Base-by-base conservation (phyloP, 2,888 invertebrate species). In the Dolomedes plantarius region DNA sequence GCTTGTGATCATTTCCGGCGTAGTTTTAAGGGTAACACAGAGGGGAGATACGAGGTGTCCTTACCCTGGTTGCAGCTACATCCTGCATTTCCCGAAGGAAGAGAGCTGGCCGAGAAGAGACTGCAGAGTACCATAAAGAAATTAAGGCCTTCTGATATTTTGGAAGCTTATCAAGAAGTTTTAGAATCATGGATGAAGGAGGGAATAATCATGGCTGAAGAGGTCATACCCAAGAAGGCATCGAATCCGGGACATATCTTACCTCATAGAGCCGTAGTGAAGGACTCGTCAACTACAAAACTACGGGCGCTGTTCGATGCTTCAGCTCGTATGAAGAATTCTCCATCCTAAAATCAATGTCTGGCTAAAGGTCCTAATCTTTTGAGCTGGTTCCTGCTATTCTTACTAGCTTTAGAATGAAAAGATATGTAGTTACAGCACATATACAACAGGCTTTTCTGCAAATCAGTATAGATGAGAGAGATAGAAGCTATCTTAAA, bases 221-320 rank as follows among this genome's bases (percentile, higher is more conserved):
- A 13, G 69, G 27, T 32, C 46, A 19, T 11, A 67, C 67, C 39
- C 32, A 1, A 27, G n/a, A 19, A 77, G 0, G 9, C n/a, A n/a
- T 11, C 67, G 13, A 29, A 23, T 28, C 11, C 29, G 7, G 77
- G 23, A 62, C 32, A 28, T 19, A 46, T 31, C 32, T 19, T 68
- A 39, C 5, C 46, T 1, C 50, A 68, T 41, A 68, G 50, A 56
- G 19, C 23, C 19, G 69, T 69, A 16, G 36, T 78, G 46, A 77
- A 78, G n/a, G n/a, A 56, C 1, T 29, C 29, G 1, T 64, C 28
- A 6, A 72, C 81, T 13, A 87, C 77, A 5, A 56, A 36, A 16
- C 29, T 77, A 9, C 0, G 68, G 19, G 23, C 77, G 23, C 78
- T 87, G 1, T 83, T 87, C 41, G 87, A 87, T 74, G 83, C 83